phyloP scores from a whole-genome alignment of 2,888 invertebrate species.

The Drosophila hawaiiensis region DNA sequence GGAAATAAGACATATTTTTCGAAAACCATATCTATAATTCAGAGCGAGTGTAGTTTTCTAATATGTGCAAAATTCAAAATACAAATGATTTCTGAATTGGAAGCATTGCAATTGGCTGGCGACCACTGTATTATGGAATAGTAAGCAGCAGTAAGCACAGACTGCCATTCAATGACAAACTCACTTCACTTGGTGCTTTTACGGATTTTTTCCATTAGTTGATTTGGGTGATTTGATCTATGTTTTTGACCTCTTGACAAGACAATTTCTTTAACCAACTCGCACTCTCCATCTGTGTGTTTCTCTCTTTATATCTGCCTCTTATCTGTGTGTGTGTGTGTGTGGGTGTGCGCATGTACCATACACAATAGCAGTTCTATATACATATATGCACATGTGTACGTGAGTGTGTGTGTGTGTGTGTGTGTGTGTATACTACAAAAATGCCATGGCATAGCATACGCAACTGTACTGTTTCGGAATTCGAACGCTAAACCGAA shows the following conservation, averaged over 20 bases:
- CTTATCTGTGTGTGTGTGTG: slow-evolving; percentile 44
- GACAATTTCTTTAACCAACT: slow-evolving; percentile 36
- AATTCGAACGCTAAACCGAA: slow-evolving; percentile 75
- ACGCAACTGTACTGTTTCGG: slow-evolving; percentile 77
- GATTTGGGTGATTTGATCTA: slow-evolving; percentile 38
- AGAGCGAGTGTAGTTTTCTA: not conserved
- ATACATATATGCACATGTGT: slow-evolving; percentile 9
- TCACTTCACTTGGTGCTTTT: not conserved
- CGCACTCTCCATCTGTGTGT: not conserved
- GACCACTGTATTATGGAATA: not conserved
- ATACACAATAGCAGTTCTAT: slow-evolving; percentile 37
- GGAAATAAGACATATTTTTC: not conserved
- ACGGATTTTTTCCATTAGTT: not conserved
- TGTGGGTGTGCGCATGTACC: slow-evolving; percentile 65
- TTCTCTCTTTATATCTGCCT: not conserved
- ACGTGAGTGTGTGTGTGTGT: slow-evolving; percentile 24
- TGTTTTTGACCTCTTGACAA: slow-evolving; percentile 42
- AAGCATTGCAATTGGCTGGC: not conserved
- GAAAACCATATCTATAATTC: not conserved
- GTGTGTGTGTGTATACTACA: slow-evolving; percentile 46
- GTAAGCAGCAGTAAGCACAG: not conserved
- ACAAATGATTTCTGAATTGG: not conserved
- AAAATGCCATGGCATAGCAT: slow-evolving; percentile 75
- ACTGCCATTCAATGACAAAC: not conserved
- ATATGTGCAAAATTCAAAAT: not conserved